phyloP scores from a whole-genome alignment of 2,113 vertebrate species.

The Syngnathus scovelli region DNA sequence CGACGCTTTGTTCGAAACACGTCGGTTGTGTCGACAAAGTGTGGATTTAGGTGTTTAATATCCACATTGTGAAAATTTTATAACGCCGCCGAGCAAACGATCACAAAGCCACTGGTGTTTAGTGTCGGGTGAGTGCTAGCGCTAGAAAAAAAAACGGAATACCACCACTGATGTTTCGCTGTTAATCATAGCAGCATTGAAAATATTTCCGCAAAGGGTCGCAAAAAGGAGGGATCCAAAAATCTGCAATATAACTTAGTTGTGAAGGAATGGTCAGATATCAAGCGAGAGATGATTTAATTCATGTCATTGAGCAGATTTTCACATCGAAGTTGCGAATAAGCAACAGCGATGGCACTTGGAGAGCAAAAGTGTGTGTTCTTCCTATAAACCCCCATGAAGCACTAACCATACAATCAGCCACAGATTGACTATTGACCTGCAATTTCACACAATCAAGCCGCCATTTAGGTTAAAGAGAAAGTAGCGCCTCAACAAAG shows the following conservation, averaged over 20 bases:
- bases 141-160: not conserved
- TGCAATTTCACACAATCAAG: conserved; percentile 39
- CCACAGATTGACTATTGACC: conserved; percentile 22
- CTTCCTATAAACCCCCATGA: conserved; percentile 27
- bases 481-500: conserved; percentile 13
- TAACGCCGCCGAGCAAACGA: not conserved
- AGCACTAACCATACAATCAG: conserved; percentile 26
- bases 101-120: not conserved
- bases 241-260: not conserved
- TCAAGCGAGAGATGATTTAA: not conserved
- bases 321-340: not conserved
- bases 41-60: conserved; percentile 7
- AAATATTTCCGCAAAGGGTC: not conserved
- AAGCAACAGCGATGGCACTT: not conserved
- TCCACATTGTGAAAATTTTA: conserved; percentile 2
- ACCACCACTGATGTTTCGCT: not conserved
- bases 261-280: not conserved
- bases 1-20: not conserved
- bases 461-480: conserved; percentile 14
- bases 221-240: not conserved
- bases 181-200: not conserved
- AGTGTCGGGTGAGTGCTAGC: not conserved
- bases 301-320: not conserved
- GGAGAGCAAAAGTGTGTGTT: conserved; percentile 18
- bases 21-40: not conserved